Evolutionary conservation across 2,888 invertebrate genomes (phyloP), one percentile per base, ranked within the genome.

Genomic region (Tethea ocularis): DNA sequence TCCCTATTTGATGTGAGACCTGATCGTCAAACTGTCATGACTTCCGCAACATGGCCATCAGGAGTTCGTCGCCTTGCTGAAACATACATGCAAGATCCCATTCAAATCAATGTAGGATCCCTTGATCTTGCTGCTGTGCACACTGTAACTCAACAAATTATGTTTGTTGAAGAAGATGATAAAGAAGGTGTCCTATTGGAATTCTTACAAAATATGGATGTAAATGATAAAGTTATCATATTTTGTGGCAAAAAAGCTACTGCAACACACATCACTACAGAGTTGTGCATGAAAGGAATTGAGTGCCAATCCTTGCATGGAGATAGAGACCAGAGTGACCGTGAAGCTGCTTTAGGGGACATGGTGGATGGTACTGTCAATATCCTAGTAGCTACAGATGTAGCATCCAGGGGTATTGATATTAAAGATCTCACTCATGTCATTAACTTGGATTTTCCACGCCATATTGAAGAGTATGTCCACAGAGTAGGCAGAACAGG

Each of bases 401-500:
- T 99, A 0, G 99, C 98, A 3, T 98, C 98, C 6, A 94, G 99
- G 67, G 99, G 99, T 1, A 95, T 99, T 57, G 99, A 99, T 82
- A 98, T 98, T 57, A 96, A 96, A 75, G 97, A 98, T 79, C 94
- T 98, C 11, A 97, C 97, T 89, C 97, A 98, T 86, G 98, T 99
- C 1, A 91, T 98, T 26, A 99, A 99, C 86, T 97, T 95, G 74
- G 99, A 99, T 86, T 98, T 99, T 78, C 99, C 99, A 0, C 94
- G 96, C 17, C 97, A 98, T 75, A 97, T 99, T 74, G 99, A 99
- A 83, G 99, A 99, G 78, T 99, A 99, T 88, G 98, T 98, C 0
- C 99, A 99, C 82, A 94, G 99, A 63, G 97, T 99, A n/a, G 99
- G 99, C 0, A 94, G 99, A 62, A 99, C 99, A 0, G 99, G 99